These are phyloP conservation scores for Cloeon dipterum DNA, from an alignment of 2,888 invertebrate species.

Conservation along the genomic window DNA sequence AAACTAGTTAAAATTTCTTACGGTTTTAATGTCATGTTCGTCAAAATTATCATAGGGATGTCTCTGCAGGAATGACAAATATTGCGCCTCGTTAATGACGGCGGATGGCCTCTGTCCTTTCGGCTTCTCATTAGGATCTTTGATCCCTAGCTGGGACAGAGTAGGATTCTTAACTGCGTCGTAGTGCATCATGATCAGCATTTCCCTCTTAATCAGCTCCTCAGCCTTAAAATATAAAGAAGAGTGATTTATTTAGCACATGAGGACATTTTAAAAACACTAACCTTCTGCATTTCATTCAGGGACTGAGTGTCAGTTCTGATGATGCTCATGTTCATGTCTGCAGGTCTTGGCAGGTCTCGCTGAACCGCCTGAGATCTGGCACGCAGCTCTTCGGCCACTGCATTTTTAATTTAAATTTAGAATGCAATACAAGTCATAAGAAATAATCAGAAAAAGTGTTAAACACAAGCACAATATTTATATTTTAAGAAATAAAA, in stretches of 20 bases:
- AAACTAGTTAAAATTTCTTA: background rate
- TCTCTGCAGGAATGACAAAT: slow-evolving; percentile 62
- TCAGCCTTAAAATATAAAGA: slow-evolving; percentile 42
- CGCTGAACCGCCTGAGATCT: slow-evolving; percentile 76
- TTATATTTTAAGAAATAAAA: slow-evolving; percentile 1
- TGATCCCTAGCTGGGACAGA: slow-evolving; percentile 10
- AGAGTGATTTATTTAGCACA: too few species aligned
- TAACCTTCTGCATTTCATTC: slow-evolving; percentile 68
- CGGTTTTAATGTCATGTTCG: slow-evolving; percentile 26
- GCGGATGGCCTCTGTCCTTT: slow-evolving; percentile 17
- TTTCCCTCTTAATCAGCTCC: slow-evolving; percentile 87
- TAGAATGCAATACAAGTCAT: background rate
- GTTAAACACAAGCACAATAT: background rate
- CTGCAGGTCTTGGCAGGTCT: slow-evolving; percentile 57
- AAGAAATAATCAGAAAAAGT: background rate
- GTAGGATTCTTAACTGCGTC: slow-evolving; percentile 64
- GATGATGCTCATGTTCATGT: slow-evolving; percentile 63
- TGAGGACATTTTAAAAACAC: too few species aligned
- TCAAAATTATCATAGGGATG: slow-evolving; percentile 59
- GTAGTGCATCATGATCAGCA: slow-evolving; percentile 85
- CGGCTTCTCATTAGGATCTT: slow-evolving; percentile 9
- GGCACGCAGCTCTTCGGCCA: slow-evolving; percentile 40
- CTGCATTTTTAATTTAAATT: slow-evolving; percentile 14
- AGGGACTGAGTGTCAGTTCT: slow-evolving; percentile 51
- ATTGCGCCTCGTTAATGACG: slow-evolving; percentile 28